phyloP scores from a whole-genome alignment of 2,113 vertebrate genomes.

The Mionectes macconnelli region DNA sequence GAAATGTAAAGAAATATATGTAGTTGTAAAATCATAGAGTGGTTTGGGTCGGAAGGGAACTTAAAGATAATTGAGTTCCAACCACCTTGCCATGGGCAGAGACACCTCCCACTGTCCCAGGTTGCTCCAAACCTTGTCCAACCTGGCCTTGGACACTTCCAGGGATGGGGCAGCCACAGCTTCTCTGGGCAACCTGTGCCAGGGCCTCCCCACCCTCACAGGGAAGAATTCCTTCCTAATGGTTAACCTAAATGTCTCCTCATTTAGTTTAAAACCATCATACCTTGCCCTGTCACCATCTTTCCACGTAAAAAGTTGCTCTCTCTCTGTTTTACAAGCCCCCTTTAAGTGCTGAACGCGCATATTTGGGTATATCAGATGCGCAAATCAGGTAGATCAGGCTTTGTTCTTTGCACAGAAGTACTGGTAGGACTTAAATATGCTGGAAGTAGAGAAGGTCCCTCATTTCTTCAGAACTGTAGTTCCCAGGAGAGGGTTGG shows the following conservation, averaged over 20 bases:
- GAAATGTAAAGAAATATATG: not conserved
- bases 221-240: not conserved
- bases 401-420: not conserved
- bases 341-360: not conserved
- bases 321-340: not conserved
- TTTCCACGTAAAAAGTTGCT: rapidly evolving
- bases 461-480: not conserved
- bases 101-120: rapidly evolving
- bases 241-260: not conserved
- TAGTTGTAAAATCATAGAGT: not conserved
- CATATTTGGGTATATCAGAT: not conserved
- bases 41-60: not conserved
- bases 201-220: not conserved
- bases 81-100: not conserved
- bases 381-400: not conserved
- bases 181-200: not conserved
- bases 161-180: not conserved
- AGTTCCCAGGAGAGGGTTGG: not conserved
- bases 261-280: not conserved
- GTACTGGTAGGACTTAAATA: not conserved
- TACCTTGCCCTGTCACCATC: not conserved
- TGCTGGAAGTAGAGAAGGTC: not conserved
- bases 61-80: not conserved
- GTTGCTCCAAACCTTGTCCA: not conserved
- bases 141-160: not conserved